phyloP scores from a whole-genome alignment of 2,113 vertebrate species.

The Xenopus tropicalis region DNA sequence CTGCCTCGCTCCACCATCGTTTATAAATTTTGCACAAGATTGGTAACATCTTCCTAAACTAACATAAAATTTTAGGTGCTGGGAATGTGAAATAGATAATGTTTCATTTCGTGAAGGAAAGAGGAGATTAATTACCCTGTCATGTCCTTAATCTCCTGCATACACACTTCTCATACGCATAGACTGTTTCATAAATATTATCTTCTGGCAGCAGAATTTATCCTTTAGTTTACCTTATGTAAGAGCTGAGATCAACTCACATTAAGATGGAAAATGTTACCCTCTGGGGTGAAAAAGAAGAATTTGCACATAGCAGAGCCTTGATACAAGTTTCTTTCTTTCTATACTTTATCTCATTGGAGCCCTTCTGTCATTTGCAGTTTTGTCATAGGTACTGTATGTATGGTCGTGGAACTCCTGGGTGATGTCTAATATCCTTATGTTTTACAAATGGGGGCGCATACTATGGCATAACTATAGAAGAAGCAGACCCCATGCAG shows the following conservation, averaged over 20 bases:
- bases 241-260: conserved; percentile 5
- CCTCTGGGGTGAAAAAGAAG: neutral
- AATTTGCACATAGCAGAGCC: too few species aligned
- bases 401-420: too few species aligned
- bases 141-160: conserved; percentile 13
- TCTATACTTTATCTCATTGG: too few species aligned
- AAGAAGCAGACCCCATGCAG: too few species aligned
- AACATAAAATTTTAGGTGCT: neutral
- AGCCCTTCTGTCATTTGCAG: too few species aligned
- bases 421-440: too few species aligned
- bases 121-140: neutral
- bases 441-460: too few species aligned
- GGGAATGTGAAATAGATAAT: neutral
- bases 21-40: neutral
- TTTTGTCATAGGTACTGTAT: too few species aligned
- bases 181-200: conserved; percentile 22
- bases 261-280: conserved; percentile 24
- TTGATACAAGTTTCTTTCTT: too few species aligned
- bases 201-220: conserved; percentile 9
- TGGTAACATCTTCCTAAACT: neutral
- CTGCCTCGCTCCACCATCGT: neutral
- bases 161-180: conserved; percentile 9
- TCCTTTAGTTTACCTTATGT: conserved; percentile 18
- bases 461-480: too few species aligned
- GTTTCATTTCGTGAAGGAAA: neutral